Evolutionary conservation across 2,888 invertebrate genomes (phyloP).

Genomic region (Apocheima hispidaria): DNA sequence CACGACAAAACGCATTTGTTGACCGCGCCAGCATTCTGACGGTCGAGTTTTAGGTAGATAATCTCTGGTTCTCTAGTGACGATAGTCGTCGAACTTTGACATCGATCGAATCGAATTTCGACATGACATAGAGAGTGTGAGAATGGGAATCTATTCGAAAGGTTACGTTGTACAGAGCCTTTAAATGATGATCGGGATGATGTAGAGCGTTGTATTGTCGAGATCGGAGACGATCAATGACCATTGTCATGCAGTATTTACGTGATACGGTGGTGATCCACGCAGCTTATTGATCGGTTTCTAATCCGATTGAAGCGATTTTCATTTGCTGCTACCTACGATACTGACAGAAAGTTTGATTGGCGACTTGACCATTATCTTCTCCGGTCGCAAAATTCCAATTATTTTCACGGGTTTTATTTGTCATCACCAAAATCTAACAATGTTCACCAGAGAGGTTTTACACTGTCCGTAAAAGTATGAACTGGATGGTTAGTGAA

Average conservation of each 20-base stretch:
- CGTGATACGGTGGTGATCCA: too few relatives aligned
- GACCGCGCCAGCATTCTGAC: conserved; percentile 42
- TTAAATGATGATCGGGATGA: conserved; percentile 13
- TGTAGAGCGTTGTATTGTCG: conserved; percentile 6
- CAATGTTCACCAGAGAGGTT: too few relatives aligned
- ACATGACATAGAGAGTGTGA: conserved; percentile 23
- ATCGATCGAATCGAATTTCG: conserved; percentile 49
- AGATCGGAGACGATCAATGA: background rate
- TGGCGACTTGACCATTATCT: too few relatives aligned
- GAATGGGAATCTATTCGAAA: conserved; percentile 29
- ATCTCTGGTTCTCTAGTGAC: conserved; percentile 31
- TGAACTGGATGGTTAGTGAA: too few relatives aligned
- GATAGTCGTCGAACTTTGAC: conserved; percentile 57
- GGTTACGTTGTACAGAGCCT: conserved; percentile 25
- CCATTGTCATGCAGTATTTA: background rate
- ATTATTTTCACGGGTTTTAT: too few relatives aligned
- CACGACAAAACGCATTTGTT: conserved; percentile 38
- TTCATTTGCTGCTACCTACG: too few relatives aligned
- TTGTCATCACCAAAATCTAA: too few relatives aligned
- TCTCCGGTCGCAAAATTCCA: too few relatives aligned
- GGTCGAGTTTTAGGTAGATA: conserved; percentile 33
- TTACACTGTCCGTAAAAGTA: too few relatives aligned
- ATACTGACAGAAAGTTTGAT: too few relatives aligned
- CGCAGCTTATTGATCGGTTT: too few relatives aligned
- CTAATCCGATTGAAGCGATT: too few relatives aligned